Conservation (phyloP, 2,888 invertebrate genomes). For the Buathra laborator region DNA sequence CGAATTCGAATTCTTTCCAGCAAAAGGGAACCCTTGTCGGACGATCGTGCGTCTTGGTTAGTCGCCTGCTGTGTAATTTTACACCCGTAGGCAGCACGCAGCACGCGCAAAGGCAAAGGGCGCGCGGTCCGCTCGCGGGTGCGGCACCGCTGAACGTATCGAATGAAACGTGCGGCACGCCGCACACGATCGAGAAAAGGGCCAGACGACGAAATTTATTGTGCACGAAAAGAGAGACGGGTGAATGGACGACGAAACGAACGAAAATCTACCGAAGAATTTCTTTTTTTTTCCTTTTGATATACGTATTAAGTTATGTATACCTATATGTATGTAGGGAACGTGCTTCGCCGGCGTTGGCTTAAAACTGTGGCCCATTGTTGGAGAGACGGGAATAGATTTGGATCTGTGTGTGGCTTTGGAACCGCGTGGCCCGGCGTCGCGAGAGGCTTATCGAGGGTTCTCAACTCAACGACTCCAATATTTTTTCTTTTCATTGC, state of each 20-base stretch:
- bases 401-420: constrained; percentile 76
- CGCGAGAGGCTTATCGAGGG: constrained; percentile 54
- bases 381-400: constrained; percentile 81
- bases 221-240: constrained; percentile 16
- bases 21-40: constrained; percentile 39
- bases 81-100: constrained; percentile 41
- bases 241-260: constrained; percentile 45
- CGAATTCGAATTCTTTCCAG: neutral
- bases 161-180: constrained; percentile 8
- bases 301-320: neutral
- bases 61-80: constrained; percentile 46
- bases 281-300: neutral
- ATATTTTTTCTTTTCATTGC: too few relatives aligned
- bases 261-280: constrained; percentile 21
- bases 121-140: neutral
- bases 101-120: constrained; percentile 12
- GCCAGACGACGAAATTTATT: constrained; percentile 44
- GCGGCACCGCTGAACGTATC: constrained; percentile 17
- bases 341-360: constrained; percentile 55
- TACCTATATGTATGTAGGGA: neutral
- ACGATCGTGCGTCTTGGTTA: constrained; percentile 34
- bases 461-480: constrained; percentile 62
- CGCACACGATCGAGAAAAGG: neutral
- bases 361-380: constrained; percentile 82
- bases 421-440: constrained; percentile 52